Conservation (phyloP, 2,797 vertebrate species). For the Pangasius larnaudii region DNA sequence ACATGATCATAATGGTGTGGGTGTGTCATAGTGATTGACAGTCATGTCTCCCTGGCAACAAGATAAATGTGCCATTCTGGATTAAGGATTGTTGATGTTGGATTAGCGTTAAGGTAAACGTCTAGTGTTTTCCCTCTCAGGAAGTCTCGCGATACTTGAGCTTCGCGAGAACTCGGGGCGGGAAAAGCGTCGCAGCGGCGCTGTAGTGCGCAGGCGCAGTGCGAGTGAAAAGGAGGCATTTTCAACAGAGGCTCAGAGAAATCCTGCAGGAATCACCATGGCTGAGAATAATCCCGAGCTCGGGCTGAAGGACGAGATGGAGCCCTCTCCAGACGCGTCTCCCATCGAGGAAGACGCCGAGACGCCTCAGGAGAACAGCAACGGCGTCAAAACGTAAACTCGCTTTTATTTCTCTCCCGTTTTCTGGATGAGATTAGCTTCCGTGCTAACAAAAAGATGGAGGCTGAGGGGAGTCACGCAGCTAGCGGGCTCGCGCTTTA, state of each 20-base stretch:
- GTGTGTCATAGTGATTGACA: neutral
- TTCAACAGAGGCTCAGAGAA: neutral
- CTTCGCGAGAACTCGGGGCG: constrained; percentile 41
- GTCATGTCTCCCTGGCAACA: neutral
- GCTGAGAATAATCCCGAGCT: constrained; percentile 53
- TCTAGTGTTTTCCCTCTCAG: no score
- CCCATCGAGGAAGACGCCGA: constrained; percentile 63
- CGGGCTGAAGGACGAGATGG: constrained; percentile 44
- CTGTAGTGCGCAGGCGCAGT: constrained; percentile 68
- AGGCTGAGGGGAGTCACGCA: constrained; percentile 38
- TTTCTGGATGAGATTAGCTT: neutral
- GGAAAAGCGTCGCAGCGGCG: constrained; percentile 58
- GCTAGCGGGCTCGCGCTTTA: neutral
- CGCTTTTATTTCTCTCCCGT: neutral
- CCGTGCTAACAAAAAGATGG: constrained; percentile 64
- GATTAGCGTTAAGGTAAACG: neutral
- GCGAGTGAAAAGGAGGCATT: constrained; percentile 15
- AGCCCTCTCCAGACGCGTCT: constrained; percentile 28
- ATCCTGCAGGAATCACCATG: neutral
- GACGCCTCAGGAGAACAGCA: constrained; percentile 67
- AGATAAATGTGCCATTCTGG: neutral
- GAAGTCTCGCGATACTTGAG: constrained; percentile 45
- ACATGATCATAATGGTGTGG: neutral
- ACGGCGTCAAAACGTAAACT: constrained; percentile 79
- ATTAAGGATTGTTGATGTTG: neutral